These are phyloP conservation scores for Clamator glandarius DNA, from an alignment of 2,797 vertebrate species.

Conservation along the genomic window DNA sequence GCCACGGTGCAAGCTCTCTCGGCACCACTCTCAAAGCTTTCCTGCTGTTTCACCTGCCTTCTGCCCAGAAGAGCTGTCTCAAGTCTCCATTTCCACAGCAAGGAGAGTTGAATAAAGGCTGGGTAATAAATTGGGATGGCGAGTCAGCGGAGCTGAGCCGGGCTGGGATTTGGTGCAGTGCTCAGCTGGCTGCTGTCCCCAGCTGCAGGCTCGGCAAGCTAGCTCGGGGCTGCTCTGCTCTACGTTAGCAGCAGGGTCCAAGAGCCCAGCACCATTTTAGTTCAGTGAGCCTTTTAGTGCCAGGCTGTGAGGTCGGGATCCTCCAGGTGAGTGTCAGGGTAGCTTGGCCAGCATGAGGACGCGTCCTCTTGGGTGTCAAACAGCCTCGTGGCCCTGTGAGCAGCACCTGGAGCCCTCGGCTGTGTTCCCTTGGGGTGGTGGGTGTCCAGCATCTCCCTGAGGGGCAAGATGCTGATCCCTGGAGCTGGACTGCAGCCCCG, in stretches of 20 bases:
- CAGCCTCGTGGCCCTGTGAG: not conserved
- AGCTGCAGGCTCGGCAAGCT: not conserved
- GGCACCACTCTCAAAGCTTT: fast-evolving
- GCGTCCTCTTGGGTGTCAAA: fast-evolving
- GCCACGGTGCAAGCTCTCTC: fast-evolving
- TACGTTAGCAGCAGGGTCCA: not conserved
- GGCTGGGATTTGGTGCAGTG: fast-evolving
- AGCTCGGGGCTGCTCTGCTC: not conserved
- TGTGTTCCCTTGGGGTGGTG: not conserved
- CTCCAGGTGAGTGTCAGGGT: not conserved
- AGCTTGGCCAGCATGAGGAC: not conserved
- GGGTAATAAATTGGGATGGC: fast-evolving
- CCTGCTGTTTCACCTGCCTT: not conserved
- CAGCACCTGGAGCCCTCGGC: not conserved
- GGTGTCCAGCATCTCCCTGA: not conserved
- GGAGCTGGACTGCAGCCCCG: not conserved
- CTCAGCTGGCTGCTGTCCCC: not conserved
- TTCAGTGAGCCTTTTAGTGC: not conserved
- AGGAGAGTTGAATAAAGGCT: not conserved
- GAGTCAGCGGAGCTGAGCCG: not conserved
- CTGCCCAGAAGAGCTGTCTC: not conserved
- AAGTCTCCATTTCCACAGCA: fast-evolving
- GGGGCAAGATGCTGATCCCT: not conserved
- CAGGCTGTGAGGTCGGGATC: not conserved
- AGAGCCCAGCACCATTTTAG: fast-evolving